phyloP scores from a whole-genome alignment of 2,113 vertebrate genomes.

The Campylomormyrus tamandua region DNA sequence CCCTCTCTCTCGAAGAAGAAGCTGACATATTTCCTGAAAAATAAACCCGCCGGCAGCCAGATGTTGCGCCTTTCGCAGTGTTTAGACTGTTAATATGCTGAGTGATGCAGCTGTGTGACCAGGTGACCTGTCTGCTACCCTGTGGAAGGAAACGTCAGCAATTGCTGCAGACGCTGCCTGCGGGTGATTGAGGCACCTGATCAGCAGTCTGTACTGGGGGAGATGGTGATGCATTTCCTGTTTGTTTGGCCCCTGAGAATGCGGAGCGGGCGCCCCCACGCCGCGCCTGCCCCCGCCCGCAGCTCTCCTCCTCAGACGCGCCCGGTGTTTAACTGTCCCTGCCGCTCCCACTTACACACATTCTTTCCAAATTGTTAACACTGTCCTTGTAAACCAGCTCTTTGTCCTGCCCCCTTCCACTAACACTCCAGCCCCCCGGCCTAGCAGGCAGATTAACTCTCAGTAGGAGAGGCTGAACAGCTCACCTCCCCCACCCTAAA shows the following conservation, averaged over 20 bases:
- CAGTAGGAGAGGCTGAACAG: not conserved
- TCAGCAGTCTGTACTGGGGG: not conserved
- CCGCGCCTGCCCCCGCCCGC: slow-evolving; percentile 42
- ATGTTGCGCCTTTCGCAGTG: not conserved
- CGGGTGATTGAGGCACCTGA: not conserved
- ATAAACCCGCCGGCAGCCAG: not conserved
- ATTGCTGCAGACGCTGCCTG: not conserved
- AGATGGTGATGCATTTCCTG: not conserved
- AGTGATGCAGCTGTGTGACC: not conserved
- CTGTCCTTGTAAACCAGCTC: slow-evolving; percentile 7
- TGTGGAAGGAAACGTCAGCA: not conserved
- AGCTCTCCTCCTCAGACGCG: slow-evolving; percentile 54
- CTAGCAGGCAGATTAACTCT: slow-evolving; percentile 9
- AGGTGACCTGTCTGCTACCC: not conserved
- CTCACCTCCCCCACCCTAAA: not conserved
- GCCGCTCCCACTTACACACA: slow-evolving; percentile 51
- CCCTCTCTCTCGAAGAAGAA: not conserved
- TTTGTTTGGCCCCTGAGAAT: not conserved
- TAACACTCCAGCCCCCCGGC: slow-evolving; percentile 18
- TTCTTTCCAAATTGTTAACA: slow-evolving; percentile 68
- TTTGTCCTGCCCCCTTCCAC: slow-evolving; percentile 15
- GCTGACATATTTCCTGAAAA: not conserved
- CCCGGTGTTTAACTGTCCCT: slow-evolving; percentile 54
- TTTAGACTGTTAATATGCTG: not conserved
- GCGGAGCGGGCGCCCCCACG: not conserved